Evolutionary conservation across 2,113 vertebrate genomes (phyloP).

Genomic region (Syngnathus scovelli): DNA sequence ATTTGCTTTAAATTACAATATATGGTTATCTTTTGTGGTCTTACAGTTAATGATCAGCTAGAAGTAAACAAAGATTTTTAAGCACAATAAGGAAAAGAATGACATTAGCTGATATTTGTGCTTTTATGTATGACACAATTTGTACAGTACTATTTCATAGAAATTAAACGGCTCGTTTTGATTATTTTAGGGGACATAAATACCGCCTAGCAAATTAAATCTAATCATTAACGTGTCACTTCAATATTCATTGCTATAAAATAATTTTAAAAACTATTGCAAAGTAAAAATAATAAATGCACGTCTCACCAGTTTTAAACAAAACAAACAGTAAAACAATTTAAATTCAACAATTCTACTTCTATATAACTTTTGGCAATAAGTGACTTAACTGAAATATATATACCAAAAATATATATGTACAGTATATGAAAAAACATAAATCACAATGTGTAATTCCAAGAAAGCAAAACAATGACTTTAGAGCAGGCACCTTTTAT

Average conservation of each 20-base stretch:
- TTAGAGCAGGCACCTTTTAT: conserved; percentile 67
- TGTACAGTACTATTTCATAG: not conserved
- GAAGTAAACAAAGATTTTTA: not conserved
- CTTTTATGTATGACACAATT: conserved; percentile 23
- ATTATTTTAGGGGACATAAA: not conserved
- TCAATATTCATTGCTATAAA: not conserved
- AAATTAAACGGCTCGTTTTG: not conserved
- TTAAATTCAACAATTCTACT: conserved; percentile 14
- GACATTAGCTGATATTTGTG: conserved; percentile 32
- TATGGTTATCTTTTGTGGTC: too few species aligned
- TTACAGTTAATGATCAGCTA: not conserved
- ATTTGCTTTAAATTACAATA: conserved; percentile 3
- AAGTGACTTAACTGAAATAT: conserved; percentile 23
- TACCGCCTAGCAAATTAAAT: too few species aligned
- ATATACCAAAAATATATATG: conserved; percentile 33
- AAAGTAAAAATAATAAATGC: not conserved
- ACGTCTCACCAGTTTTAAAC: conserved; percentile 17
- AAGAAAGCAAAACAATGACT: conserved; percentile 39
- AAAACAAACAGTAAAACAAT: conserved; percentile 8
- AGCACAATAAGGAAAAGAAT: conserved; percentile 1
- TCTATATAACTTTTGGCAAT: conserved; percentile 47
- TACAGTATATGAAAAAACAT: conserved; percentile 29
- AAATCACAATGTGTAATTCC: conserved; percentile 34
- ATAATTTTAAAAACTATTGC: not conserved
- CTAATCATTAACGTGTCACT: not conserved